Evolutionary conservation across 1,140 invertebrate genomes (phyloP).

Genomic region (Phenacoccus solenopsis): DNA sequence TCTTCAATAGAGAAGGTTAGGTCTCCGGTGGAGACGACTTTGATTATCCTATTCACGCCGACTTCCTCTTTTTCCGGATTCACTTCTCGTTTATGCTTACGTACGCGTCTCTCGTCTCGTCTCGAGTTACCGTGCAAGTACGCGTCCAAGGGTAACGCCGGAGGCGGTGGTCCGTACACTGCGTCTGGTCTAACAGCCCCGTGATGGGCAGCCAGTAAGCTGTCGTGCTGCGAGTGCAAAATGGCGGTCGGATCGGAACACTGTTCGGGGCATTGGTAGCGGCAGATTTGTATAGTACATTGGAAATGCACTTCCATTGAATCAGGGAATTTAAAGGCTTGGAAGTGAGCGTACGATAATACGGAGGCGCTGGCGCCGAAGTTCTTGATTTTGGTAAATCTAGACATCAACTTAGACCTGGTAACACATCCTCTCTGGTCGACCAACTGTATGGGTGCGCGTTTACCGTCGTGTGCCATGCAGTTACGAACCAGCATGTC

Average conservation of each 20-base stretch:
- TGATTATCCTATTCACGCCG: conserved; percentile 75
- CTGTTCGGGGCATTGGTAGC: conserved; percentile 83
- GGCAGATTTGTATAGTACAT: conserved; percentile 87
- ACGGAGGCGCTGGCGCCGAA: conserved; percentile 85
- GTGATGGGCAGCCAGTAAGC: conserved; percentile 23
- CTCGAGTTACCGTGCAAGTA: conserved; percentile 60
- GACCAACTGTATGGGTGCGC: conserved; percentile 86
- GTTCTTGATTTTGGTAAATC: conserved; percentile 90
- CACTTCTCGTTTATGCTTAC: conserved; percentile 40
- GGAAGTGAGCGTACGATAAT: conserved; percentile 83
- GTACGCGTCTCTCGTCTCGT: conserved; percentile 54
- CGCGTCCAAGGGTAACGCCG: conserved; percentile 50
- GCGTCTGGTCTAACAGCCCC: conserved; percentile 8
- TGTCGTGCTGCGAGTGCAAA: conserved; percentile 31
- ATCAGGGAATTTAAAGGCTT: conserved; percentile 91
- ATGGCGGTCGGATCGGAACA: conserved; percentile 48
- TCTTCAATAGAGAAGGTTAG: conserved; percentile 83
- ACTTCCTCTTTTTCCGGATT: conserved; percentile 68
- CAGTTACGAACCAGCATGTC: conserved; percentile 91
- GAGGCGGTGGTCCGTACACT: conserved; percentile 29
- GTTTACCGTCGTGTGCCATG: conserved; percentile 85
- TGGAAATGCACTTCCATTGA: conserved; percentile 95
- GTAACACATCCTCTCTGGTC: conserved; percentile 87
- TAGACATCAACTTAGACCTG: conserved; percentile 80
- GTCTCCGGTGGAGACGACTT: conserved; percentile 84